phyloP scores from a whole-genome alignment of 2,888 invertebrate genomes.

The Drosophila putrida region DNA sequence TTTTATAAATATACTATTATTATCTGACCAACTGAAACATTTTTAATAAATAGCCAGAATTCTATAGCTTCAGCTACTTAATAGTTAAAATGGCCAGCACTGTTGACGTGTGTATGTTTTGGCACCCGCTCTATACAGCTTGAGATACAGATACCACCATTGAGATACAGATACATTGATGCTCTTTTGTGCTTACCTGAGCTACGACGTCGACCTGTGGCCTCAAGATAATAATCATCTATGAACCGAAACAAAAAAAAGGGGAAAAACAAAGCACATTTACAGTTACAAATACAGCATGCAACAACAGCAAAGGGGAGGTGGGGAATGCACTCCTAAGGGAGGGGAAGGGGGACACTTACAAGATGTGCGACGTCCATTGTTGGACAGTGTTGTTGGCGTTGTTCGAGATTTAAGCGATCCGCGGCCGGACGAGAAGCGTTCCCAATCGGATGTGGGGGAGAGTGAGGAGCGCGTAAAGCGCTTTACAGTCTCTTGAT shows the following conservation, averaged over 20 bases:
- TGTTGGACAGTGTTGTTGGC: slow-evolving; percentile 69
- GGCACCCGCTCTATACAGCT: slow-evolving; percentile 25
- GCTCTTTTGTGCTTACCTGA: slow-evolving; percentile 82
- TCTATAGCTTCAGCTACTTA: too few species aligned
- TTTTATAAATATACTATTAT: too few species aligned
- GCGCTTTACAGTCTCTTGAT: slow-evolving; percentile 83
- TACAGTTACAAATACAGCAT: slow-evolving; percentile 56
- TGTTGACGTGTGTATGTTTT: slow-evolving; percentile 13
- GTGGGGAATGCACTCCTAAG: too few species aligned
- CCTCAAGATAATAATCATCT: slow-evolving; percentile 85
- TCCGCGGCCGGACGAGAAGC: slow-evolving; percentile 76
- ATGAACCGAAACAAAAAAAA: slow-evolving; percentile 43
- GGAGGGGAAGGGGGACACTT: slow-evolving; percentile 54
- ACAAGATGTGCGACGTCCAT: slow-evolving; percentile 80
- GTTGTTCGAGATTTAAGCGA: slow-evolving; percentile 69
- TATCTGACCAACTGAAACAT: too few species aligned
- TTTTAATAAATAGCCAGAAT: too few species aligned
- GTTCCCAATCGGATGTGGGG: slow-evolving; percentile 82
- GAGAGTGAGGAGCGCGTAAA: slow-evolving; percentile 83
- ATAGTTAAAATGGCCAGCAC: too few species aligned
- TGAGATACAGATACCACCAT: slow-evolving; percentile 20
- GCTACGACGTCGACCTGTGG: slow-evolving; percentile 84
- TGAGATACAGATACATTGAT: slow-evolving; percentile 19
- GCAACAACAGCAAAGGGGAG: slow-evolving; percentile 14
- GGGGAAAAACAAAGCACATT: slow-evolving; percentile 53